Base-by-base conservation (phyloP, 2,797 vertebrate genomes). In the Zenarchopterus dispar region DNA sequence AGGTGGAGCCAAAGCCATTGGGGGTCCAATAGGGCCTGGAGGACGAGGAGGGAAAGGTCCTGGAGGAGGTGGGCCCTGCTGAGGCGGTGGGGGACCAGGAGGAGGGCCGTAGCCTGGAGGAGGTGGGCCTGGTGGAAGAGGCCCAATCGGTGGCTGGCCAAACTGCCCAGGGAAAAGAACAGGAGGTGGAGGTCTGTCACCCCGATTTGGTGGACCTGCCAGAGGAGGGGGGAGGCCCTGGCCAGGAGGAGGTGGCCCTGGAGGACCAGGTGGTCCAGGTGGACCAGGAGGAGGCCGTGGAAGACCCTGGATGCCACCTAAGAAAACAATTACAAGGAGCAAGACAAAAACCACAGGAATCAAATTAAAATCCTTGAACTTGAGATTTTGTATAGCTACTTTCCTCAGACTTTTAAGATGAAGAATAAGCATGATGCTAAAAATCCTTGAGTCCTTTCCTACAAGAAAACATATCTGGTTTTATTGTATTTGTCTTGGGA, bases 81-180 rank as follows among this genome's bases (percentile, higher is more conserved):
- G 97, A 62, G 97, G 97, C 51, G 96, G 96, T 56, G 95, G 97
- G 54, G 96, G 97, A 73, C 83, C 97, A 79, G 93, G 97, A 50
- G 93, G 97, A 82, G 84, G 97, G 84, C 97, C 95, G 52, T 95
- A 97, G 69, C 98, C 97, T 60, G 96, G 97, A 75, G 96, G 97
- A 44, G 97, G 97, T n/a, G 97, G 97, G 13, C 97, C 97, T 70
- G 97, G 93, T 2, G 93, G 93, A 24, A 94, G 76, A 19, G 94
- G 94, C n/a, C 93, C 94, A 56, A 99, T 81, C 1, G 97, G 97
- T 67, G 97, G 97, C 67, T 99, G 98, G 72, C 96, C 97, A 87
- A 98, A 99, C 73, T 98, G 97, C 88, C 97, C 96, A 80, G 97
- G 96, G 92, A 99, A 99, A 65, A 99, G 90, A 88, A 98, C 97